Evolutionary conservation across 2,113 vertebrate species (phyloP), one percentile per base, ranked within the genome.

Genomic region (Gavia stellata): DNA sequence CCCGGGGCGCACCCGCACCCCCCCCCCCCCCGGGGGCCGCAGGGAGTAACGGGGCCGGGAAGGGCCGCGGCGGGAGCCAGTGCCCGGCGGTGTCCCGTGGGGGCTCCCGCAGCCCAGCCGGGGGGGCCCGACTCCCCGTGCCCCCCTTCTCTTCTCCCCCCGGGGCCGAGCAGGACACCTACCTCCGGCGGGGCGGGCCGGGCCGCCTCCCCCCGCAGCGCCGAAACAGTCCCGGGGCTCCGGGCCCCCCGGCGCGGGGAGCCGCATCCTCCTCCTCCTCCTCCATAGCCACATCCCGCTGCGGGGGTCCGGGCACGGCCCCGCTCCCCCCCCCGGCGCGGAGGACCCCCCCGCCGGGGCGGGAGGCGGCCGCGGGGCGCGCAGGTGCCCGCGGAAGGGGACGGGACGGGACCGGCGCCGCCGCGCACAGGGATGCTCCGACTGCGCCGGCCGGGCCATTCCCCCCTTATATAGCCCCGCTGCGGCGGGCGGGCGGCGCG

Each of bases 391-490:
- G 17, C 19, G 44, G 28, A 5, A 44, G 8, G 52, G 19, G 8
- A 6, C 7, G 40, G 29, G 11, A 7, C 26, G 2, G 33, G 24
- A 59, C 3, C 84, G 3, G 3, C 21, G 0, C n/a, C 5, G 0
- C 40, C 11, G 5, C 33, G 1, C 9, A 23, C 81, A 2, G 25
- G 7, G 94, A 96, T 94, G 90, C 94, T 94, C 94, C 81, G 13
- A 74, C 63, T 44, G 91, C 40, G 10, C 49, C 55, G 1, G 12
- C 59, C 34, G 61, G 73, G 94, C 96, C 94, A 85, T 93, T 86
- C 67, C 63, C 40, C 18, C 8, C n/a, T 86, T 95, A 84, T 96
- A 94, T 70, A 91, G 81, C 90, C 77, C 83, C 56, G 68, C n/a
- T 28, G 13, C 40, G 42, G 67, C 81, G 93, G 85, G 95, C 86